Percentiles rank a stretch among this genome's conserved stretches.
Conservation (phyloP, 2,888 invertebrate species). For the Podabrus alpinus region DNA sequence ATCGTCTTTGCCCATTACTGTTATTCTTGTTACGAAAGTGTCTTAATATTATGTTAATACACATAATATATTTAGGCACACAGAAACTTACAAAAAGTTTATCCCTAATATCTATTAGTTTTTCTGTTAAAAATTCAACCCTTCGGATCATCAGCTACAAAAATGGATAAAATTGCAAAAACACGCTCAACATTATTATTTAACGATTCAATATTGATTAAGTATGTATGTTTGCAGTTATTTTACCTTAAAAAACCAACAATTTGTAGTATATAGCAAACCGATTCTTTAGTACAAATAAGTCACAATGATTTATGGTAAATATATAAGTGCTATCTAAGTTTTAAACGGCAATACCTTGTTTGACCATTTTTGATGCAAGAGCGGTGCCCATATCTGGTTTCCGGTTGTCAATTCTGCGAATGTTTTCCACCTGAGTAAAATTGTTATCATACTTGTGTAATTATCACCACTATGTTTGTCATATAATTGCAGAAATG, state of each 20-base stretch:
- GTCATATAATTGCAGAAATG: constrained; percentile 34
- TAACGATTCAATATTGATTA: background rate
- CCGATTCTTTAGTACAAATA: constrained; percentile 29
- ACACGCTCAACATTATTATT: background rate
- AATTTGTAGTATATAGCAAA: constrained; percentile 28
- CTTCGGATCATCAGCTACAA: background rate
- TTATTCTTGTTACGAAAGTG: too few relatives aligned
- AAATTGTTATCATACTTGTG: constrained; percentile 42
- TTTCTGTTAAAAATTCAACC: background rate
- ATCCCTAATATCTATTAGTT: background rate
- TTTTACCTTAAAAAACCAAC: constrained; percentile 9
- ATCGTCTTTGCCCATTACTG: background rate
- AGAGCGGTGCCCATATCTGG: constrained; percentile 46
- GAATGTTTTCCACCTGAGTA: constrained; percentile 50
- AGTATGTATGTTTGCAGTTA: background rate
- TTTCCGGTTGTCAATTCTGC: constrained; percentile 42
- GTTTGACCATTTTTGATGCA: constrained; percentile 44
- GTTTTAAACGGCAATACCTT: constrained; percentile 45
- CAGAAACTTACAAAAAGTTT: background rate
- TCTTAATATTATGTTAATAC: too few relatives aligned
- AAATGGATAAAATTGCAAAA: background rate
- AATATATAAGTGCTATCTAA: constrained; percentile 47
- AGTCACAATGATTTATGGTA: constrained; percentile 48
- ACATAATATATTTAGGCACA: too few relatives aligned
- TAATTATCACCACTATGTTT: constrained; percentile 34